These are phyloP conservation scores for Poecilia wingei DNA, from an alignment of 2,797 vertebrate genomes.

Conservation along the genomic window DNA sequence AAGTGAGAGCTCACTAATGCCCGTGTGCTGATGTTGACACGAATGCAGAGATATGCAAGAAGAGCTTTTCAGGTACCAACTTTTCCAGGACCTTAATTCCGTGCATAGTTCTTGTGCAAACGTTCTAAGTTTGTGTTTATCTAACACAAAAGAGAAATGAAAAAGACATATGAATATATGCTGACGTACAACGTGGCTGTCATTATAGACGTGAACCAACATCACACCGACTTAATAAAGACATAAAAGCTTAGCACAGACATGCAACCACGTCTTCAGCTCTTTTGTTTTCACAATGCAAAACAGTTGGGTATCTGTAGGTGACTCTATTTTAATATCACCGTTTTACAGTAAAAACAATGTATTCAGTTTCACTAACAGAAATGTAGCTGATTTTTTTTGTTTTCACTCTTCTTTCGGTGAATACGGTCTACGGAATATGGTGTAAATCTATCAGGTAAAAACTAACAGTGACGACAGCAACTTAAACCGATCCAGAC, in stretches of 20 bases:
- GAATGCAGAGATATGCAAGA: background rate
- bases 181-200: background rate
- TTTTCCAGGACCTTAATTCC: background rate
- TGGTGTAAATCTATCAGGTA: background rate
- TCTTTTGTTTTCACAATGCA: background rate
- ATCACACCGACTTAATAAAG: background rate
- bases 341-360: background rate
- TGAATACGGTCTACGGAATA: background rate
- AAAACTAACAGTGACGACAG: background rate
- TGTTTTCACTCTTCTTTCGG: background rate
- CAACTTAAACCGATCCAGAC: background rate
- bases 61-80: background rate
- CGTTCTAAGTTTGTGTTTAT: background rate
- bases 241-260: background rate
- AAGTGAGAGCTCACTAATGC: background rate
- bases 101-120: background rate
- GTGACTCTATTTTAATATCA: background rate
- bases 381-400: background rate
- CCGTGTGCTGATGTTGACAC: background rate
- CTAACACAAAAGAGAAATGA: background rate
- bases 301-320: background rate
- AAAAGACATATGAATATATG: background rate
- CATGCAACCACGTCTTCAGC: background rate
- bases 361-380: background rate
- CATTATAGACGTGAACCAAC: background rate